These are phyloP conservation scores for Lymantria monacha DNA, from an alignment of 2,888 invertebrate genomes.

Conservation along the genomic window DNA sequence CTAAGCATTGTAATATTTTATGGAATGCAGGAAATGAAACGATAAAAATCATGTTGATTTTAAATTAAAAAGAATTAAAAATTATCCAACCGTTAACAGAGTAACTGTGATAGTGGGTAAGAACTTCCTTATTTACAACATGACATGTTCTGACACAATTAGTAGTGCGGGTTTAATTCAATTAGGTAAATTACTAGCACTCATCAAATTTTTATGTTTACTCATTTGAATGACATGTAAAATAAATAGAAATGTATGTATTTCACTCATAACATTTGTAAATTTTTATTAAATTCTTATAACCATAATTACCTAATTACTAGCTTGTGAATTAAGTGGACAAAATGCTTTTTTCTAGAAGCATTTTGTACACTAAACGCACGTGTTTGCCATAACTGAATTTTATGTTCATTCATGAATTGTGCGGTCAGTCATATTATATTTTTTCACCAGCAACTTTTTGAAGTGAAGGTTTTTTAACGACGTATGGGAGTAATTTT, in stretches of 20 bases:
- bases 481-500: too few species aligned
- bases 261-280: too few species aligned
- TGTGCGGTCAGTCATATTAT: too few species aligned
- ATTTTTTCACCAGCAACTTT: too few species aligned
- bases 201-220: constrained; percentile 44
- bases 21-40: not conserved
- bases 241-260: constrained; percentile 11
- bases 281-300: too few species aligned
- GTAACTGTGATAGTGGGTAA: constrained; percentile 27
- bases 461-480: too few species aligned
- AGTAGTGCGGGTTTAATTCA: constrained; percentile 69
- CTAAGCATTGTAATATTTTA: not conserved
- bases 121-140: constrained; percentile 35
- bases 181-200: constrained; percentile 41
- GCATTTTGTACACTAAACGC: too few species aligned
- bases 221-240: constrained; percentile 28
- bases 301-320: too few species aligned
- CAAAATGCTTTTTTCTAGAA: too few species aligned
- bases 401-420: too few species aligned
- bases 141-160: constrained; percentile 37
- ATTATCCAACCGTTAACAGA: constrained; percentile 21
- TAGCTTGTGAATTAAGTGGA: too few species aligned
- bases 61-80: constrained; percentile 17
- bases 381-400: too few species aligned
- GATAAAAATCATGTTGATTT: constrained; percentile 8